Conservation (phyloP, 2,888 invertebrate genomes). For the Dione juno region DNA sequence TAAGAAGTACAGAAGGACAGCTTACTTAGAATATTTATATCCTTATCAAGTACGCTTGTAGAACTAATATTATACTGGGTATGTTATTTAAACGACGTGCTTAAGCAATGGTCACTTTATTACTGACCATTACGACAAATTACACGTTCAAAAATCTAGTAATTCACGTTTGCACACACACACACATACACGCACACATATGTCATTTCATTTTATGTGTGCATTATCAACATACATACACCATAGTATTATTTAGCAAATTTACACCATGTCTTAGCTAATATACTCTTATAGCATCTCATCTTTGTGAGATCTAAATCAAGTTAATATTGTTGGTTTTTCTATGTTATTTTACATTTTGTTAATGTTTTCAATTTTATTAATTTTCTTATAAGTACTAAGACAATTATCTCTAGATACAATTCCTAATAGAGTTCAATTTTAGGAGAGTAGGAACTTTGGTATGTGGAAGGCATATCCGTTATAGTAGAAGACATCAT, state of each 20-base stretch:
- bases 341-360: no score
- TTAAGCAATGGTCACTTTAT: conserved; percentile 8
- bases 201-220: neutral
- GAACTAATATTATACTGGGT: neutral
- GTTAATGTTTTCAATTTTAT: no score
- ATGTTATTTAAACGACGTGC: conserved; percentile 8
- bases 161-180: neutral
- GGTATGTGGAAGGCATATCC: no score
- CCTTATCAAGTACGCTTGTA: no score
- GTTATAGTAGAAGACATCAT: no score
- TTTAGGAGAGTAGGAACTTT: no score
- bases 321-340: neutral
- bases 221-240: neutral
- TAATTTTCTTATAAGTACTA: no score
- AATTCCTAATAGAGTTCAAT: no score
- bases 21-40: no score
- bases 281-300: neutral
- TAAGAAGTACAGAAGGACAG: no score
- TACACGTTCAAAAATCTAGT: conserved; percentile 1
- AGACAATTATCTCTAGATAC: no score
- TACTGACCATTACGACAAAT: neutral
- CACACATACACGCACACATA: neutral
- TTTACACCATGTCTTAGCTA: neutral
- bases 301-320: neutral
- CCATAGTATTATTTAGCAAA: neutral